Evolutionary conservation across 2,113 vertebrate genomes (phyloP).

Genomic region (Plectropomus leopardus): DNA sequence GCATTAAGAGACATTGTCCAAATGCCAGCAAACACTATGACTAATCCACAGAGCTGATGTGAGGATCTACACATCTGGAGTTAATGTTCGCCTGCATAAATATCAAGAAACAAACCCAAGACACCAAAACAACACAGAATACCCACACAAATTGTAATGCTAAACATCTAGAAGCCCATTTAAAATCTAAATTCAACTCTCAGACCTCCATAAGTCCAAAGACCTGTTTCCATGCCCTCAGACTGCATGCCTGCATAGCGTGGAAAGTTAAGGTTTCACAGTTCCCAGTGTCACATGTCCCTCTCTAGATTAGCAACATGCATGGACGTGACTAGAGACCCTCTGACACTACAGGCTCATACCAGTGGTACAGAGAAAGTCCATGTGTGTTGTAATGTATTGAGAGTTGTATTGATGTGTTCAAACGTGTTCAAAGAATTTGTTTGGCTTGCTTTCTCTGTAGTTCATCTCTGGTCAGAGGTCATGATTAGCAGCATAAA

Average conservation of each 20-base stretch:
- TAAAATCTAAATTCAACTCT: constrained; percentile 67
- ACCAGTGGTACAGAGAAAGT: constrained; percentile 31
- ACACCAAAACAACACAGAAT: constrained; percentile 19
- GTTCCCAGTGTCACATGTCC: constrained; percentile 70
- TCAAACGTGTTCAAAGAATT: not conserved
- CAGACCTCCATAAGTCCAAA: constrained; percentile 60
- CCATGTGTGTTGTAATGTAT: not conserved
- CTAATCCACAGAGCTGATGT: not conserved
- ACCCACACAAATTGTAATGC: constrained; percentile 27
- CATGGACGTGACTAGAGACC: constrained; percentile 68
- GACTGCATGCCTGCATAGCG: constrained; percentile 64
- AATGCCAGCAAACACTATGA: not conserved
- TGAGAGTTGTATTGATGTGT: not conserved
- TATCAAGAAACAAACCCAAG: not conserved
- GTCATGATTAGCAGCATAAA: constrained; percentile 15
- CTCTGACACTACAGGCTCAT: constrained; percentile 37
- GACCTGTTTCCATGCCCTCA: constrained; percentile 60
- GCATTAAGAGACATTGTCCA: constrained; percentile 6
- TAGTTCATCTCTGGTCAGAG: constrained; percentile 7
- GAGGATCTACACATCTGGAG: constrained; percentile 35
- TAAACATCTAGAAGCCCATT: constrained; percentile 43
- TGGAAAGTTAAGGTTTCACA: constrained; percentile 75
- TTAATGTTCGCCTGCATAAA: not conserved
- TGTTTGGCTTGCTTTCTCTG: not conserved
- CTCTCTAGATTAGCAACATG: constrained; percentile 74